Base-by-base conservation (phyloP, 92 coral and sea anemone species). In the Porites rus region DNA sequence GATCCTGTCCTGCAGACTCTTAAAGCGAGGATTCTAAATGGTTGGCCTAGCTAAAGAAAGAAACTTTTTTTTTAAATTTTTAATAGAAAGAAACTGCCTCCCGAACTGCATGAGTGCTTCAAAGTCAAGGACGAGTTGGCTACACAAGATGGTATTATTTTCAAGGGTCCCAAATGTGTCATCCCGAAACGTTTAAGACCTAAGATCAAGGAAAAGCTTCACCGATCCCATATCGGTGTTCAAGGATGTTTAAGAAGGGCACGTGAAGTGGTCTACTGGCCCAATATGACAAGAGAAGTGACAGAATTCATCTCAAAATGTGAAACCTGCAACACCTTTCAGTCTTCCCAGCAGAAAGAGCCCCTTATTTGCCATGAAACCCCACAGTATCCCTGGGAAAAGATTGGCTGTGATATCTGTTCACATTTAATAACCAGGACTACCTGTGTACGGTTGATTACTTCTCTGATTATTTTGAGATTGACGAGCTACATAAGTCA, bases 231-330 rank as follows among this genome's bases (percentile, higher is more conserved):
- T 53, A 79, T 86, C 11, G 91, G 91, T 79, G 31, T 81, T 25
- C 88, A 76, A 70, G 91, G 81, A 2, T 79, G 84, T 51, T 43
- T 80, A 16, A 18, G 84, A 78, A 76, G 94, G 80, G 91, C 91
- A 51, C 79, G 89, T 2, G 88, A 91, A 83, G 88, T 77, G 63
- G 82, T 87, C 62, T 87, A 76, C 69, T 91, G 89, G 87, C 91
- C 91, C 50, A 51, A 65, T 3, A 81, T 69, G 84, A 86, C 70
- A 56, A 63, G 18, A 78, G 85, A 90, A 71, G 54, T 77, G 8
- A 60, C 21, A 62, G 78, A 77, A 10, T 77, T 76, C 22, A 74
- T 91, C 56, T 79, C 85, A 69, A 77, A 79, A 43, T 83, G 92
- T 62, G 83, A 78, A 78, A 72, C 77, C 69, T 91, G 89, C 79